Evolutionary conservation across 2,113 vertebrate species (phyloP), one percentile per base, ranked within the genome.

Genomic region (Sylvilagus bachmani): DNA sequence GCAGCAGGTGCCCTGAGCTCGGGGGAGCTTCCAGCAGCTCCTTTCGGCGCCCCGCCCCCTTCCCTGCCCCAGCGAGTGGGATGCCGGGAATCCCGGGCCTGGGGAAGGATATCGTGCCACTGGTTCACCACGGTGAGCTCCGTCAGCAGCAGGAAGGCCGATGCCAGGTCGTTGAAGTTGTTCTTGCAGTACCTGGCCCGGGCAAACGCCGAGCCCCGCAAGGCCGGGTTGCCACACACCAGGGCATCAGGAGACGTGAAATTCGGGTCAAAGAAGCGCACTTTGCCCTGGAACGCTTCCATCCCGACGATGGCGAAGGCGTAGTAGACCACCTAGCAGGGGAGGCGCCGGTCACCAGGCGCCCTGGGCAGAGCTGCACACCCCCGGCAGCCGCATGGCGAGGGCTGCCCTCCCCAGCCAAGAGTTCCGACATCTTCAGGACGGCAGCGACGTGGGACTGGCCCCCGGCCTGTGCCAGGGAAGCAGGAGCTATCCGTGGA

Each of bases 101-200:
- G 25, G 1, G 88, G 96, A 98, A 99, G 99, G 99, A 99, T 99
- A 99, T 99, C 97, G 0, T 99, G 99, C 99, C 99, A 99, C 97
- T 99, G 99, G 97, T 99, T 99, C 95, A 99, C 99, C 66, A 99
- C 99, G 0, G 99, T 99, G 90, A 99, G 99, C 98, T 99, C 99
- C 97, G 99, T 93, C 89, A 99, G 98, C 66, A 99, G 98, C 0
- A 99, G 82, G 93, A 99, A 99, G 21, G 99, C 98, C 0, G 99
- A 99, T 1, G 98, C 97, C 0, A 99, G 98, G 86, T 99, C 31
- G 16, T 99, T 99, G 98, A 99, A 99, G 98, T 99, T 99, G 98
- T 99, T 99, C 96, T 98, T 99, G 98, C 99, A 99, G 97, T 99
- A 99, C 95, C 98, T 98, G 73, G 97, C 98, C 22, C 97, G 97